Evolutionary conservation across 2,113 vertebrate species (phyloP), one percentile per base, ranked within the genome.

Genomic region (Sylvilagus bachmani): DNA sequence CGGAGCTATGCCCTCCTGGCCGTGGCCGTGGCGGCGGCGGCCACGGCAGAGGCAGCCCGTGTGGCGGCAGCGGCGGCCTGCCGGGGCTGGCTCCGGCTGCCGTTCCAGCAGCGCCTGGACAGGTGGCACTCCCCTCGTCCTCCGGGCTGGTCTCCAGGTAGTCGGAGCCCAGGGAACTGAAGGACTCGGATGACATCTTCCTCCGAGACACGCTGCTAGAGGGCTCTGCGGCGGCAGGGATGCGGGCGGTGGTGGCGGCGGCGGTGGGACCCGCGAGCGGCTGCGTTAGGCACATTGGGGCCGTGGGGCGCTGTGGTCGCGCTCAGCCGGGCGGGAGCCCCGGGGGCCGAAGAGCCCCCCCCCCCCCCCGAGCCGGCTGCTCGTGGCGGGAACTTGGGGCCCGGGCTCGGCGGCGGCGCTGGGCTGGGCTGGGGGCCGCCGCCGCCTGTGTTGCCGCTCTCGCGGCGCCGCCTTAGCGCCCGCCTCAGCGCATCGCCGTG

Each of bases 101-200:
- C 99, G 97, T 99, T 99, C 99, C 99, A 99, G 93, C 99, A 98
- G 74, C 98, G 98, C 97, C 98, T 98, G 67, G 99, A 97, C 91
- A 99, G 98, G n/a, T 99, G 98, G 90, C 98, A 99, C 83, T 99
- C 99, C 81, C 98, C 70, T 98, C 98, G 90, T 99, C 99, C 95
- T 98, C 98, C 58, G 99, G 99, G 95, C 99, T 99, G 96, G 99
- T 99, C 97, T 99, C 99, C 62, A 99, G 98, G 94, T 98, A 99
- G 98, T 99, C 99, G 82, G 99, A 99, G 93, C 99, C 99, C 97
- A 99, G 98, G 38, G 99, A 99, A 98, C 99, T 99, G 98, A 99
- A 99, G 79, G 99, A 99, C 98, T 99, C 99, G 38, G 99, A 99
- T 61, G 99, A 99, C 96, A 99, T 99, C 98, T 99, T 99, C 97